Evolutionary conservation across 2,888 invertebrate species (phyloP), one percentile per base, ranked within the genome.

Genomic region (Megamerina dolium): DNA sequence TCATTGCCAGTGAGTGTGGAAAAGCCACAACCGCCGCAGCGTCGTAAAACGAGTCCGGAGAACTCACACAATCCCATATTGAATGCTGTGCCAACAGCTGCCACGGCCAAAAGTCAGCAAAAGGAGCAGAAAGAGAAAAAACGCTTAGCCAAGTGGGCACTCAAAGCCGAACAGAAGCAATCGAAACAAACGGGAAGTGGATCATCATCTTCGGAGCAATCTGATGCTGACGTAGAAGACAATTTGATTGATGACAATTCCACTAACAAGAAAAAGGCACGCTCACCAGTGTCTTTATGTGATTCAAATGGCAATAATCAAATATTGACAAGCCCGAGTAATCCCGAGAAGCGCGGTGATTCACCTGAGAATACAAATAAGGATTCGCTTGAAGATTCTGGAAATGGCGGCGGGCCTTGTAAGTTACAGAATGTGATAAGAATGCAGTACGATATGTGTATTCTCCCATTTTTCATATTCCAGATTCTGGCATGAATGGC

Each of bases 1-100:
- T 95, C 95, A 47, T 77, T 99, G 48, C 94, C 96, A 0, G 86
- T 96, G 16, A 81, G 81, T 36, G 77, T 80, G 3, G 83, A 83
- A 52, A 81, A 86, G 41, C 83, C 83, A 9, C 81, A 84, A 54
- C 85, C 85, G 2, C 85, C 86, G 0, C 72, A 82, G 4, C 66
- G 79, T 4, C 75, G 79, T 61, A 67, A 63, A 46, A 58, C 55
- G n/a, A 70, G 70, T 46, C 70, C 72, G 2, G 72, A 73, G 27
- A 55, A 59, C 31, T 53, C 51, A 36, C 19, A 36, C 5, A 41
- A 51, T 14, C 29, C 44, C 19, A 45, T 52, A 3, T 46, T 64
- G 37, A 56, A 61, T 43, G 49, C 51, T 16, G 48, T 52, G 4
- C 45, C 45, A 9, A 14, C 31, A 17, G 30, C 57, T 29, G 63